Evolutionary conservation across 1,140 invertebrate genomes (phyloP).

Genomic region (Drosophila arizonae): DNA sequence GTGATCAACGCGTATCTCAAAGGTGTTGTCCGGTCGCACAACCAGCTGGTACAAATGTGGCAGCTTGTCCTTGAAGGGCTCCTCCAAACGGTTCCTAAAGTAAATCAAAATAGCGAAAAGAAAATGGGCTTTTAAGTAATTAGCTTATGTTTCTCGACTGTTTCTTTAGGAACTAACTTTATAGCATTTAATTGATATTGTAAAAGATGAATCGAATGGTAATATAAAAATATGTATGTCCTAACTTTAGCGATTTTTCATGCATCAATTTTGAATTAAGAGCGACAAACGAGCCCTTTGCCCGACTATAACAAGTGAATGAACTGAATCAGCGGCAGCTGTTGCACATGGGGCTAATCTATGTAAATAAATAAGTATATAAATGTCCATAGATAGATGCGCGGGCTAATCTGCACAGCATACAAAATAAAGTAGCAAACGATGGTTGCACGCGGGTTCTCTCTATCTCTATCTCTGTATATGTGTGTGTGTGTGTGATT

Average conservation of each 20-base stretch:
- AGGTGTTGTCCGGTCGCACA: conserved; percentile 94
- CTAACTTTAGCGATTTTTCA: background rate
- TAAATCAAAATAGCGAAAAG: background rate
- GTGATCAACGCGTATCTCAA: conserved; percentile 88
- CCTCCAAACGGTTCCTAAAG: conserved; percentile 89
- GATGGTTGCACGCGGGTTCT: conserved; percentile 1
- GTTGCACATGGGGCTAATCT: conserved; percentile 37
- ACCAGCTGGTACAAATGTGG: conserved; percentile 97
- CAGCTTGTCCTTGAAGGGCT: conserved; percentile 96
- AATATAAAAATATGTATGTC: background rate
- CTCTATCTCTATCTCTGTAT: background rate
- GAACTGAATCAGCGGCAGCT: conserved; percentile 36
- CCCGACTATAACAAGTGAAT: conserved; percentile 24
- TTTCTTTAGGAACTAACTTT: too few species aligned
- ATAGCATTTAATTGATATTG: too few species aligned
- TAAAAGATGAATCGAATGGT: too few species aligned
- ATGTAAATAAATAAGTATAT: conserved; percentile 15
- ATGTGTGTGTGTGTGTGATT: background rate
- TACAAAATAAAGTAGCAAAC: conserved; percentile 12
- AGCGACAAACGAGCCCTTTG: background rate
- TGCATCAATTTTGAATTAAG: background rate
- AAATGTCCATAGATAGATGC: conserved; percentile 20
- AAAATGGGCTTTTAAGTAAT: too few species aligned
- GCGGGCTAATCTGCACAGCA: conserved; percentile 38
- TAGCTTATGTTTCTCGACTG: too few species aligned